Conservation (phyloP, 2,888 invertebrate genomes). For the Malacosoma neustria region DNA sequence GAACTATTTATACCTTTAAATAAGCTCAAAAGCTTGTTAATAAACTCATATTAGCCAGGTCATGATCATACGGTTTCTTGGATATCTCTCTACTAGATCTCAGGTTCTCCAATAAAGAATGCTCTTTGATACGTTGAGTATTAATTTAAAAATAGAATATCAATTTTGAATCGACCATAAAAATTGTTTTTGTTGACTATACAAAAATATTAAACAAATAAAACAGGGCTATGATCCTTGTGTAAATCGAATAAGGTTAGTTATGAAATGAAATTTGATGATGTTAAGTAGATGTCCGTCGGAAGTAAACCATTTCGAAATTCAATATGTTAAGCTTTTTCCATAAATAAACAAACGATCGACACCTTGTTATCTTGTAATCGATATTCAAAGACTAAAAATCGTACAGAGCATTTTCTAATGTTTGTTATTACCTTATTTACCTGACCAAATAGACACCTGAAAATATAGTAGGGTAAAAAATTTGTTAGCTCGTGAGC, state of each 20-base stretch:
- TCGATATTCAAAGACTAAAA: constrained; percentile 17
- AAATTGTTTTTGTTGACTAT: constrained; percentile 4
- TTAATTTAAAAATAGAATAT: constrained; percentile 6
- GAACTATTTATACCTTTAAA: no score
- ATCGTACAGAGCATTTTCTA: not conserved
- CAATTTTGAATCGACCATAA: not conserved
- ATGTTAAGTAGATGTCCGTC: constrained; percentile 12
- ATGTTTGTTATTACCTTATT: no score
- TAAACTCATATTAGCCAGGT: no score
- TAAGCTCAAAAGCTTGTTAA: no score
- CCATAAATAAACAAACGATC: constrained; percentile 48
- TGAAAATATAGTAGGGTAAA: no score
- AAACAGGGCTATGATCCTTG: constrained; percentile 17
- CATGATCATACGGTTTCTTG: no score
- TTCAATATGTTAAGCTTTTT: constrained; percentile 40
- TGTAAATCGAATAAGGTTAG: not conserved
- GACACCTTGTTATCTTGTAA: constrained; percentile 46
- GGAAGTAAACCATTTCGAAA: constrained; percentile 44
- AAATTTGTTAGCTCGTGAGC: no score
- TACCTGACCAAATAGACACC: no score
- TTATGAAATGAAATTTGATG: not conserved
- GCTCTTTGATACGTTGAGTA: no score
- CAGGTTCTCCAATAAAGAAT: no score
- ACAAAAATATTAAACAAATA: not conserved
- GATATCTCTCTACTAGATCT: no score